Evolutionary conservation across 2,113 vertebrate species (phyloP).

Genomic region (Gymnorhina tibicen): DNA sequence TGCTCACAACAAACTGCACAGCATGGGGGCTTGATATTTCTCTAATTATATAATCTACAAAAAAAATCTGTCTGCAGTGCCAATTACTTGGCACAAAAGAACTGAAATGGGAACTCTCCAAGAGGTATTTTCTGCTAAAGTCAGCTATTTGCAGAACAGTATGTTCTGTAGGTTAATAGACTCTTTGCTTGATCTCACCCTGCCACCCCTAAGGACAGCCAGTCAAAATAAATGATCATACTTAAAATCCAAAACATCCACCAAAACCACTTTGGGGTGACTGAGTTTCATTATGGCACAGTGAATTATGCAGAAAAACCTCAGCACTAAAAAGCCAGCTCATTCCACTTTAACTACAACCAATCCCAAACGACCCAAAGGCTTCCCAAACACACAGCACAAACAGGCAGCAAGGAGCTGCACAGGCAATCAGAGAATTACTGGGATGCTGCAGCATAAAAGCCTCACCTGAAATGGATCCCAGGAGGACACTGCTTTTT

Average conservation of each 20-base stretch:
- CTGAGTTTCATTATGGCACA: not conserved
- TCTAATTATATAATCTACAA: slow-evolving; percentile 34
- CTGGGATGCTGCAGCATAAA: not conserved
- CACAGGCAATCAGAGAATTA: not conserved
- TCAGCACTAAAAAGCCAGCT: not conserved
- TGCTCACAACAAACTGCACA: slow-evolving; percentile 24
- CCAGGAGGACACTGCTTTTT: slow-evolving; percentile 87
- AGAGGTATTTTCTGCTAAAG: slow-evolving; percentile 44
- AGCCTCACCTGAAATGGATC: slow-evolving; percentile 90
- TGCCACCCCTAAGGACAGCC: slow-evolving; percentile 6
- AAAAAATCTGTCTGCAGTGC: not conserved
- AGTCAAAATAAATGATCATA: slow-evolving; percentile 38
- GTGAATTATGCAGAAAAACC: not conserved
- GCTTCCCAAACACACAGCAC: not conserved
- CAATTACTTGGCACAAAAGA: slow-evolving; percentile 50
- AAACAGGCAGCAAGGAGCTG: not conserved
- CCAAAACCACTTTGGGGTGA: not conserved
- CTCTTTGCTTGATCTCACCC: slow-evolving; percentile 16
- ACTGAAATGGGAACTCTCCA: slow-evolving; percentile 8
- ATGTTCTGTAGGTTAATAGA: slow-evolving; percentile 42
- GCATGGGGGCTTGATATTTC: slow-evolving; percentile 24
- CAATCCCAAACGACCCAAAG: not conserved
- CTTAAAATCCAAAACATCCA: not conserved
- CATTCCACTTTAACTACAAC: not conserved
- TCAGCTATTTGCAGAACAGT: slow-evolving; percentile 43